Base-by-base conservation (phyloP, 2,888 invertebrate species). In the Pasiphila rectangulata region DNA sequence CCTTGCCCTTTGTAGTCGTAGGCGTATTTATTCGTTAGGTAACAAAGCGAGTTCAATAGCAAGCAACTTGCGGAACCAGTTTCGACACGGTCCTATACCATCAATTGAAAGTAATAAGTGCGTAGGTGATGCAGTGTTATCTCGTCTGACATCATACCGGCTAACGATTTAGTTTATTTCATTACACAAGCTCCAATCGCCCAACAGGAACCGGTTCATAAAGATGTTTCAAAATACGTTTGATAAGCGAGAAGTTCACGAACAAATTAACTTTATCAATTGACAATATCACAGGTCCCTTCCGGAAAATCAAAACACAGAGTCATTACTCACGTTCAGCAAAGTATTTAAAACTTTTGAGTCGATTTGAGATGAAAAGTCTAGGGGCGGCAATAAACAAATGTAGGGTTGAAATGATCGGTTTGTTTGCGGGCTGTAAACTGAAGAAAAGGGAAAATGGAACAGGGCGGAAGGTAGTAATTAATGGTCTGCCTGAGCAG, bases 391-490 rank as follows among this genome's bases (percentile, higher is more conserved):
- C 71, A 74, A 83, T 83, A 83, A 83, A 83, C 75, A 83, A 76
- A 77, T 64, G 64, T 67, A 66, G 75, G 79, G 75, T 53, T 73
- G 75, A 75, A 79, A 78, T 72, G 64, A 73, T 80, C 73, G 83
- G 83, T 87, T 83, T 86, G 83, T 84, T 86, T 85, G 84, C 68
- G 83, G 85, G 73, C 70, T 78, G 78, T 82, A 82, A 86, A 83
- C 71, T 69, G 72, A 77, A 77, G 64, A 74, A 63, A 62, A 65
- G 51, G 72, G 74, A 70, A 71, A 69, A 64, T 65, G 64, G 69
- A 63, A 64, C 64, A 58, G 47, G 38, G 44, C 64, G 63, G 72
- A 64, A 74, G 72, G 74, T 74, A 78, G 84, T 87, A 87, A 87
- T 88, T 87, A 88, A 87, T 86, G 86, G 76, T 74, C 72, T 64